phyloP scores from a whole-genome alignment of 2,113 vertebrate species.

The Colistium nudipinnis region DNA sequence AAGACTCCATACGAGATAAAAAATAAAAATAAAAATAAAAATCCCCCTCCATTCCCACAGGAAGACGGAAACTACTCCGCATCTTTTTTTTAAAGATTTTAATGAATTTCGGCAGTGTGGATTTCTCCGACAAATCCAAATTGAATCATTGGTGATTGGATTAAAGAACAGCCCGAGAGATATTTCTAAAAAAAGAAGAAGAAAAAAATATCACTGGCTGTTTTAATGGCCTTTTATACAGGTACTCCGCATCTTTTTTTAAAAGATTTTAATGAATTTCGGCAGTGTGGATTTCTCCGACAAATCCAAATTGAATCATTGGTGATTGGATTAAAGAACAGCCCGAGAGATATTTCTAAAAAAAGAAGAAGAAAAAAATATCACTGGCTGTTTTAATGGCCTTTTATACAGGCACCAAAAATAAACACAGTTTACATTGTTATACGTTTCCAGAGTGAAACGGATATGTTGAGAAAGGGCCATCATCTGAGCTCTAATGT shows the following conservation, averaged over 20 bases:
- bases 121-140: conserved; percentile 11
- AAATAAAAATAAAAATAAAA: no score
- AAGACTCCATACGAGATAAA: conserved; percentile 19
- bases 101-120: conserved; percentile 10
- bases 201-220: no score
- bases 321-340: conserved; percentile 3
- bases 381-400: neutral
- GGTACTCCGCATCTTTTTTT: conserved; percentile 8
- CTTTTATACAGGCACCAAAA: conserved; percentile 9
- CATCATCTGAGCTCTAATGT: conserved; percentile 34
- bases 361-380: no score
- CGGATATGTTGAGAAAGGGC: conserved; percentile 43
- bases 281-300: neutral
- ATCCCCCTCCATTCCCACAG: conserved; percentile 7
- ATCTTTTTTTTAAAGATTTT: conserved; percentile 26
- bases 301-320: conserved; percentile 25
- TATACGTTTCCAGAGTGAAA: conserved; percentile 23
- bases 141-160: conserved; percentile 21
- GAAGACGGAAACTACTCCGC: conserved; percentile 20
- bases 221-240: conserved; percentile 19
- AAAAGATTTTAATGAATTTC: conserved; percentile 25
- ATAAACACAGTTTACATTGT: conserved; percentile 32
- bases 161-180: neutral
- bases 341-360: neutral
- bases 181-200: conserved; percentile 1